Percentiles rank a stretch among this genome's conserved stretches.
These are phyloP conservation scores for Ophion slaviceki DNA, from an alignment of 2,888 invertebrate species.

Conservation along the genomic window DNA sequence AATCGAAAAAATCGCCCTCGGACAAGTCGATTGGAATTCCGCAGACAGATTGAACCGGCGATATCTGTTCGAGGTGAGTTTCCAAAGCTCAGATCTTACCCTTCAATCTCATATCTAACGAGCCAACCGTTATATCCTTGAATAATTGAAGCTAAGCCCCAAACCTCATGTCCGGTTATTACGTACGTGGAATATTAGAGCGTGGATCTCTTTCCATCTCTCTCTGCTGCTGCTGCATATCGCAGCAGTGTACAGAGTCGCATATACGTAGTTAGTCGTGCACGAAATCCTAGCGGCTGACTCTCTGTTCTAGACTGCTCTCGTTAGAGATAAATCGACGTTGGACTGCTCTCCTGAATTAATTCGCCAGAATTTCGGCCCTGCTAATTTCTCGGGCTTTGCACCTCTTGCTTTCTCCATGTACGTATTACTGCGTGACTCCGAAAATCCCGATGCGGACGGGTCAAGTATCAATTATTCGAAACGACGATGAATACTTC, in stretches of 20 bases:
- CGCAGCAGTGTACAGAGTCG: conserved; percentile 31
- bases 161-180: conserved; percentile 81
- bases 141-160: conserved; percentile 78
- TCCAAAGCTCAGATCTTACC: conserved; percentile 68
- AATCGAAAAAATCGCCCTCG: neutral
- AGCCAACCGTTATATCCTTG: conserved; percentile 70
- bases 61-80: conserved; percentile 61
- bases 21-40: conserved; percentile 61
- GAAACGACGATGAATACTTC: conserved; percentile 58
- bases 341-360: conserved; percentile 61
- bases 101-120: conserved; percentile 71
- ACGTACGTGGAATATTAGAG: conserved; percentile 79
- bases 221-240: neutral
- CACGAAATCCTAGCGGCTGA: conserved; percentile 15
- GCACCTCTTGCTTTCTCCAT: conserved; percentile 19
- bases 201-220: conserved; percentile 45
- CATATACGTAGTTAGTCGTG: conserved; percentile 42
- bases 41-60: conserved; percentile 62
- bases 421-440: conserved; percentile 14
- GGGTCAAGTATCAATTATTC: conserved; percentile 57
- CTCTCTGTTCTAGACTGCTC: conserved; percentile 52
- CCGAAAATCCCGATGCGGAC: conserved; percentile 36
- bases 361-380: conserved; percentile 62
- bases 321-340: conserved; percentile 66
- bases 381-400: conserved; percentile 64